phyloP scores from a whole-genome alignment of 2,797 vertebrate genomes.

The Sardinella longiceps region DNA sequence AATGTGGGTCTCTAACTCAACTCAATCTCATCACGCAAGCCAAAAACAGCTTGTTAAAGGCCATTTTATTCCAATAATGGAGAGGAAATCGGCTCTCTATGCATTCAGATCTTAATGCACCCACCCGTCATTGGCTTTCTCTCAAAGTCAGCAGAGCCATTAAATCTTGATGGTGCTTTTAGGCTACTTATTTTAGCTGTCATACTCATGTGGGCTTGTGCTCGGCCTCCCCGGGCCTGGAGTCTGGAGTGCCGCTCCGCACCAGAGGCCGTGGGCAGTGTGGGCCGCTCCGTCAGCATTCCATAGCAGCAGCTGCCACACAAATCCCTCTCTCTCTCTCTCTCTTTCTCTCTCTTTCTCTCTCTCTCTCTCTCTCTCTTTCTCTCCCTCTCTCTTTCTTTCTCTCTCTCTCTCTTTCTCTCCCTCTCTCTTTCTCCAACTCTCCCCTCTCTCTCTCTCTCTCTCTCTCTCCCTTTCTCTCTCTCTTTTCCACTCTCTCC shows the following conservation, averaged over 20 bases:
- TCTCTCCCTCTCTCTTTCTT: neutral
- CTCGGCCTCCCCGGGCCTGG: constrained; percentile 13
- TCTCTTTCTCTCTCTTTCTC: neutral
- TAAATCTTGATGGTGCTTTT: constrained; percentile 12
- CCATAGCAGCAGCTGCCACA: constrained; percentile 30
- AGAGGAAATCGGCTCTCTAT: constrained; percentile 34
- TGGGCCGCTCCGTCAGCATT: constrained; percentile 54
- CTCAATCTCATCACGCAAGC: constrained; percentile 4
- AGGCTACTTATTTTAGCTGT: constrained; percentile 19
- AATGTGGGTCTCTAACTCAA: constrained; percentile 9
- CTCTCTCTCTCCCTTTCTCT: neutral
- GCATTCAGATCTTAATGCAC: neutral
- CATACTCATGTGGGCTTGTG: constrained; percentile 25
- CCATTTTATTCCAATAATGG: constrained; percentile 32
- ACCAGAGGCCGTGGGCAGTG: constrained; percentile 33
- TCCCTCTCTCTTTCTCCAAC: neutral
- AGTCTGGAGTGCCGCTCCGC: neutral
- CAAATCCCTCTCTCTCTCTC: neutral
- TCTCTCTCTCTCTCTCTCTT: neutral
- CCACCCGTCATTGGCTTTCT: neutral
- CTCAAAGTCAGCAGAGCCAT: neutral
- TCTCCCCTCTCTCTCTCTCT: neutral
- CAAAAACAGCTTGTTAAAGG: constrained; percentile 36
- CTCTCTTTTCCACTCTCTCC: neutral
- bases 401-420: neutral